These are phyloP conservation scores for Scomber colias DNA, from an alignment of 2,113 vertebrate species.

Conservation along the genomic window DNA sequence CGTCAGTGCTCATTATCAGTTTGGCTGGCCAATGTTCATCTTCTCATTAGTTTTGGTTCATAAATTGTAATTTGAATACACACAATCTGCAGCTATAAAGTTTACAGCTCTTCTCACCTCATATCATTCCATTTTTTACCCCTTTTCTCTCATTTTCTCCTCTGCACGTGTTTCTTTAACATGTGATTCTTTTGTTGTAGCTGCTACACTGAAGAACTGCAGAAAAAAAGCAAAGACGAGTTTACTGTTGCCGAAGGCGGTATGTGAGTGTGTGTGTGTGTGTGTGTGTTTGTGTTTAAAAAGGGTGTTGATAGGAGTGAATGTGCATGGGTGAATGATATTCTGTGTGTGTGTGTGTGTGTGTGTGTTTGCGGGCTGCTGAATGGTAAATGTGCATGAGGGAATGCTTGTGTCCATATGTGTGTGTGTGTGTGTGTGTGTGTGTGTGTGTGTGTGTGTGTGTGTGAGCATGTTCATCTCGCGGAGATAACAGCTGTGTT, in stretches of 20 bases:
- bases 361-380: background rate
- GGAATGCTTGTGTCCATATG: slow-evolving; percentile 12
- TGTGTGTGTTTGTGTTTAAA: slow-evolving; percentile 17
- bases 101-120: background rate
- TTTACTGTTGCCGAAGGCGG: slow-evolving; percentile 36
- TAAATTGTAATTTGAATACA: background rate
- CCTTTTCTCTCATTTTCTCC: background rate
- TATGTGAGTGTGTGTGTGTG: slow-evolving; percentile 19
- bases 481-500: slow-evolving; percentile 41
- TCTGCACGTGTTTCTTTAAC: slow-evolving; percentile 39
- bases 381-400: slow-evolving; percentile 8
- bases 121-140: background rate
- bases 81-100: background rate
- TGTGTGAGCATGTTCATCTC: slow-evolving; percentile 24
- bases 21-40: background rate
- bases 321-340: background rate
- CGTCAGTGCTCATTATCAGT: background rate
- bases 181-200: slow-evolving; percentile 66
- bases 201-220: slow-evolving; percentile 68
- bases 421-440: background rate
- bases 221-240: slow-evolving; percentile 49
- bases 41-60: background rate
- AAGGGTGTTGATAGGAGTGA: background rate
- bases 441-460: slow-evolving; percentile 10
- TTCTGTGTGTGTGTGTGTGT: slow-evolving; percentile 17